Evolutionary conservation across 2,888 invertebrate species (phyloP).

Genomic region (Rhynchonema sp.): DNA sequence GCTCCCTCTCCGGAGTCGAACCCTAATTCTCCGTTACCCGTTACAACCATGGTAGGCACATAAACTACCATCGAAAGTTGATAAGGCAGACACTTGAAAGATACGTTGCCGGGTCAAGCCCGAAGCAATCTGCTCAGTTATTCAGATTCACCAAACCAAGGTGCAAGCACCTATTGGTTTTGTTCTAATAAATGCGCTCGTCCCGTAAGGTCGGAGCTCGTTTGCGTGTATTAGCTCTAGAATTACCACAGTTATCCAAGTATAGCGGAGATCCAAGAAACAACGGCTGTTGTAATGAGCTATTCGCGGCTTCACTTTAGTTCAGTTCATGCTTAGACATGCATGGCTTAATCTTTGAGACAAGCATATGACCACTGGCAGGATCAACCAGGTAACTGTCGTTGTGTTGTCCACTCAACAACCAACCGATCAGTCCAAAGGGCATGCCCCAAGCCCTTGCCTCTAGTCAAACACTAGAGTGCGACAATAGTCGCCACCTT

Average conservation of each 20-base stretch:
- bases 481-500: no score
- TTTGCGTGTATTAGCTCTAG: not conserved
- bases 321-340: not conserved
- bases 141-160: conserved; percentile 27
- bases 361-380: conserved; percentile 2
- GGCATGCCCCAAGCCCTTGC: no score
- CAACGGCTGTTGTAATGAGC: not conserved
- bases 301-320: not conserved
- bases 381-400: conserved; percentile 4
- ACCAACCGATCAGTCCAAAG: no score
- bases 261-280: not conserved
- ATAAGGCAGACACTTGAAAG: conserved; percentile 41
- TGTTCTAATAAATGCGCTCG: conserved; percentile 10
- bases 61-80: not conserved
- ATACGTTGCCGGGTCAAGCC: conserved; percentile 28
- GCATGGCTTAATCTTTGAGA: not conserved
- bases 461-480: no score
- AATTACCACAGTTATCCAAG: not conserved
- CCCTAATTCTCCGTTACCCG: conserved; percentile 50
- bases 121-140: conserved; percentile 26
- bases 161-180: conserved; percentile 34
- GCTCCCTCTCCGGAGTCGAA: not conserved
- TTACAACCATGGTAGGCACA: conserved; percentile 42
- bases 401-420: no score
- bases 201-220: not conserved